phyloP scores from a whole-genome alignment of 2,113 vertebrate genomes.

The Bucco capensis region DNA sequence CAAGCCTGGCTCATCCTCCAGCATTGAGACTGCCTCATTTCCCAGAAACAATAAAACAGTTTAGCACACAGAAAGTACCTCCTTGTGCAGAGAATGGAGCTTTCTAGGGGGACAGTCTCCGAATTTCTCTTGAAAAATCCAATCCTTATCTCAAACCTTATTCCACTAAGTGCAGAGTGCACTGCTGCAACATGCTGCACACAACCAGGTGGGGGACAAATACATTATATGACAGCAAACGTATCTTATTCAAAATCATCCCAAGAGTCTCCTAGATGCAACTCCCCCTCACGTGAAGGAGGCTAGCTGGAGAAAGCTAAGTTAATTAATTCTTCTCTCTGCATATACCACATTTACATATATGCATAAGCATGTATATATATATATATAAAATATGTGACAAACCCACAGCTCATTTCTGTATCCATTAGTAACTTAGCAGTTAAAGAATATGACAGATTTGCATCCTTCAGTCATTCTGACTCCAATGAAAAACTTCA shows the following conservation, averaged over 20 bases:
- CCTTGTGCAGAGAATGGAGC: neutral
- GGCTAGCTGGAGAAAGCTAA: neutral
- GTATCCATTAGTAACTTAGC: neutral
- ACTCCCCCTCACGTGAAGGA: neutral
- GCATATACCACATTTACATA: neutral
- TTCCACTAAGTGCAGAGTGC: neutral
- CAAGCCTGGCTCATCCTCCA: neutral
- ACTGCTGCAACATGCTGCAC: neutral
- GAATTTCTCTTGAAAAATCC: neutral
- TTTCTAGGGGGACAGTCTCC: neutral
- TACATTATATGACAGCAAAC: neutral
- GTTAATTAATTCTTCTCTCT: neutral
- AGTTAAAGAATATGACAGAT: neutral
- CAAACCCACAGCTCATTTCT: neutral
- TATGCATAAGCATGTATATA: neutral
- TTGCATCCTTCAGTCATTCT: neutral
- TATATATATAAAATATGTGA: no score
- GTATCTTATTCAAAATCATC: neutral
- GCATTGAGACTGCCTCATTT: neutral
- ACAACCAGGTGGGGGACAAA: neutral
- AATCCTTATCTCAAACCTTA: neutral
- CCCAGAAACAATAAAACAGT: neutral
- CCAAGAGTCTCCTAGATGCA: neutral
- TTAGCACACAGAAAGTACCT: neutral
- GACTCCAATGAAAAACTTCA: neutral